Evolutionary conservation across 2,888 invertebrate genomes (phyloP), one percentile per base, ranked within the genome.

Genomic region (Torymus auratus): DNA sequence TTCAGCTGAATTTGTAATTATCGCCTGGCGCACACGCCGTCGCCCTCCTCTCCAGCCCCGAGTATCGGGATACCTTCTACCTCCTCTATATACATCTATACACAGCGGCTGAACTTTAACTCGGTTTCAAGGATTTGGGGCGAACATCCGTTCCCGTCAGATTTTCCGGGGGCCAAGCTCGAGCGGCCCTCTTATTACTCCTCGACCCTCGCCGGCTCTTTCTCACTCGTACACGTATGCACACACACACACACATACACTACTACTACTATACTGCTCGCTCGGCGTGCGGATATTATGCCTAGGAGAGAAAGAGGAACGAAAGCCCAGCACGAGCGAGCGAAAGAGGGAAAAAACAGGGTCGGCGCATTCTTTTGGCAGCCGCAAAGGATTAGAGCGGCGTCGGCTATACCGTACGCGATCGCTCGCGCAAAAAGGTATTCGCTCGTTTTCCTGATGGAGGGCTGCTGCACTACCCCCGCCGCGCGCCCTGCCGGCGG

Each of bases 61-160:
- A 41, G 41, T 41, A 41, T 41, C 41, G 41, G 41, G 41, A 41
- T 5, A 41, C 41, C 41, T 41, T 41, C 41, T 10, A 41, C 41
- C 41, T 41, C 41, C 7, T 7, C 7, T 10, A 5, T 28, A 28
- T 41, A 41, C 41, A 41, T 41, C 41, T 41, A 41, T 41, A 41
- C 28, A 28, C 41, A 41, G 41, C 41, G 41, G 41, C 41, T 76
- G 65, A 82, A 82, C 78, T 83, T 82, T 80, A 83, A 84, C 83
- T 83, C 78, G 78, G 82, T 84, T 85, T 73, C 77, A 79, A 83
- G 82, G 84, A 85, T 85, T 84, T 79, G 70, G 82, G 79, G 83
- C 83, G 77, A 84, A 83, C 81, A 83, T 83, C 81, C 83, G 83
- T 83, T 75, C 77, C 78, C 83, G 83, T 83, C 83, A 85, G 83